Conservation (phyloP, 2,113 vertebrate species). For the Thymallus thymallus region DNA sequence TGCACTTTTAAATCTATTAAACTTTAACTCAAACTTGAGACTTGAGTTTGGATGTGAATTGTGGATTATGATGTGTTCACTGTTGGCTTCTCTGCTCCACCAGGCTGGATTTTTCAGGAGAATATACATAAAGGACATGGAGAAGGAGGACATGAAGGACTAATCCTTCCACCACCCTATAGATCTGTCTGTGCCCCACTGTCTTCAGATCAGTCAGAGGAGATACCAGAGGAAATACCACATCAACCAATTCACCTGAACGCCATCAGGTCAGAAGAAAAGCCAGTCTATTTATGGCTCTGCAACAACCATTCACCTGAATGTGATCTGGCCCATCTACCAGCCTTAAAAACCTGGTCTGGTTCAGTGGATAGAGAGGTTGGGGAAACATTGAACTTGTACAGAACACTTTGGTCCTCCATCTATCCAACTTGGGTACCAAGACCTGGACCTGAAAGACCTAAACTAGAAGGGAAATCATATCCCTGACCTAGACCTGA, state of each 20-base stretch:
- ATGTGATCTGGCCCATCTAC: neutral
- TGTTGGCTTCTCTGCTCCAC: slow-evolving; percentile 24
- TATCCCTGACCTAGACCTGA: too few species aligned
- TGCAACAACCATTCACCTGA: neutral
- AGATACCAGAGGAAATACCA: slow-evolving; percentile 4
- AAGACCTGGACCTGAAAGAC: too few species aligned
- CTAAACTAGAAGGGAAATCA: too few species aligned
- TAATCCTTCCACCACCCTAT: slow-evolving; percentile 28
- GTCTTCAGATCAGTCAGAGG: slow-evolving; percentile 14
- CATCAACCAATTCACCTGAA: slow-evolving; percentile 20
- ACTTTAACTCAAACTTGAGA: neutral
- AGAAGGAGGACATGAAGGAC: slow-evolving; percentile 70
- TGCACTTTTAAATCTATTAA: neutral
- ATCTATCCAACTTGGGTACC: too few species aligned
- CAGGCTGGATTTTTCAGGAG: slow-evolving; percentile 80
- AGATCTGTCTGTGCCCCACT: slow-evolving; percentile 29
- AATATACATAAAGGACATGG: slow-evolving; percentile 70
- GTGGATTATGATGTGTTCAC: slow-evolving; percentile 9
- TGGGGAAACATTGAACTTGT: too few species aligned
- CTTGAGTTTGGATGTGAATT: neutral
- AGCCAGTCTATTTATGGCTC: too few species aligned
- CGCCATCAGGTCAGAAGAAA: slow-evolving; percentile 6
- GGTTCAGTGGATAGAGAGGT: neutral
- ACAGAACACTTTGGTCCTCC: too few species aligned
- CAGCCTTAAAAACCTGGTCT: neutral